Conservation (phyloP, 2,888 invertebrate species). For the Seladonia tumulorum region DNA sequence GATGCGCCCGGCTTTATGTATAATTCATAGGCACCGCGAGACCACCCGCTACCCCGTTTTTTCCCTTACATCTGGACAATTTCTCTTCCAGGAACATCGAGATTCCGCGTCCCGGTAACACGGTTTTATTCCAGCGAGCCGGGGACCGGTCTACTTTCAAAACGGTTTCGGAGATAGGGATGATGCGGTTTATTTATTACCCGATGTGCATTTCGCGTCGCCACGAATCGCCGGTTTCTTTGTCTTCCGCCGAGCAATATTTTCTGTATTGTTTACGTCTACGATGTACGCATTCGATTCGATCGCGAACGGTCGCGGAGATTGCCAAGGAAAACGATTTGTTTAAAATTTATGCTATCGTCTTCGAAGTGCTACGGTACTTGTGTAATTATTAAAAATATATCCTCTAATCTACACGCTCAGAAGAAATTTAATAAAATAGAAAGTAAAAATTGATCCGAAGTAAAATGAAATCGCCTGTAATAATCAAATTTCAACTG, state of each 20-base stretch:
- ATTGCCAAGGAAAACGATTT: not conserved
- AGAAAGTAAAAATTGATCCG: not conserved
- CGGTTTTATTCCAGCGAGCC: conserved; percentile 3
- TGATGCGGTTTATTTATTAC: conserved; percentile 11
- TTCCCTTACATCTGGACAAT: conserved; percentile 10
- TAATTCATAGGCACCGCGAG: conserved; percentile 17
- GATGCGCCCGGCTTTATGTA: conserved; percentile 17
- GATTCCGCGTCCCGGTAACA: conserved; percentile 7
- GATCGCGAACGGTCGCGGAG: not conserved
- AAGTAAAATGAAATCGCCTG: not conserved
- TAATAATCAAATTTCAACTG: not conserved
- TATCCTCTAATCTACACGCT: too few species aligned
- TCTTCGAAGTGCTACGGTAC: not conserved
- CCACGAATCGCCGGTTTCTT: not conserved
- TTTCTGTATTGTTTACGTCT: not conserved
- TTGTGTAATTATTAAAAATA: too few species aligned
- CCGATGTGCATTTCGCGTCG: not conserved
- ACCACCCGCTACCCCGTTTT: conserved; percentile 3
- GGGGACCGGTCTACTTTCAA: not conserved
- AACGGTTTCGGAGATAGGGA: conserved; percentile 8
- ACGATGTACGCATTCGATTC: not conserved
- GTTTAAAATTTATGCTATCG: not conserved
- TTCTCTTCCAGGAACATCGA: conserved; percentile 11
- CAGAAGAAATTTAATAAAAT: not conserved
- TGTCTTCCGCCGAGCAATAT: not conserved